phyloP scores from a whole-genome alignment of 2,888 invertebrate genomes.

The Andrena camellia region DNA sequence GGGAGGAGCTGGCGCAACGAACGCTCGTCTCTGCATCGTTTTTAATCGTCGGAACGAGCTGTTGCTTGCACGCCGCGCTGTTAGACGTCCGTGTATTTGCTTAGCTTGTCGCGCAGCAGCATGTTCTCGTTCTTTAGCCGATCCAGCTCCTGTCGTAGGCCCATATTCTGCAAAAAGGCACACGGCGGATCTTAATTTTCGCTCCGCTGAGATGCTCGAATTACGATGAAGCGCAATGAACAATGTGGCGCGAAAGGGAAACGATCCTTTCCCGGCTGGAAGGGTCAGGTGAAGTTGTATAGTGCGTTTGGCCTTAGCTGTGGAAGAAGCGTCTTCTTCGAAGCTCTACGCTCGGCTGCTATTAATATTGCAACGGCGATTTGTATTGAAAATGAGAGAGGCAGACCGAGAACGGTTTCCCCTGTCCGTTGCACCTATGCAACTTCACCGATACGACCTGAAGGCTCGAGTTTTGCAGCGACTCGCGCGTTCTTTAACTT shows the following conservation, averaged over 20 bases:
- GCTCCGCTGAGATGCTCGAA: not conserved
- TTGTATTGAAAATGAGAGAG: no score
- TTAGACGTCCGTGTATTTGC: slow-evolving; percentile 95
- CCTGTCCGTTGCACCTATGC: not conserved
- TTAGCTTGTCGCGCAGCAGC: slow-evolving; percentile 94
- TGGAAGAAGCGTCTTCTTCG: no score
- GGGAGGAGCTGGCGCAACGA: slow-evolving; percentile 63
- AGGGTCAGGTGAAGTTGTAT: no score
- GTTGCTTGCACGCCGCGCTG: slow-evolving; percentile 66
- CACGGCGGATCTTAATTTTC: not conserved
- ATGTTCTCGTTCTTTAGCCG: slow-evolving; percentile 96
- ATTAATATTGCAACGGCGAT: no score
- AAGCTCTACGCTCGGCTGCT: no score
- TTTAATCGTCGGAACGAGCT: slow-evolving; percentile 54
- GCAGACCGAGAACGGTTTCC: no score
- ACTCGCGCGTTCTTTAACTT: slow-evolving; percentile 44
- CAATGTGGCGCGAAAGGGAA: not conserved
- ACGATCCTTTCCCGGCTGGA: no score
- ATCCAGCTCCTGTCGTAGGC: slow-evolving; percentile 95
- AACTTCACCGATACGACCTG: not conserved
- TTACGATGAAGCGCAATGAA: not conserved
- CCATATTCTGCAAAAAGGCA: slow-evolving; percentile 90
- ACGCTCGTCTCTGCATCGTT: slow-evolving; percentile 60
- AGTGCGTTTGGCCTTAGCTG: no score
- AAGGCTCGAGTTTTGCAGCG: not conserved